Evolutionary conservation across 2,797 vertebrate genomes (phyloP), one percentile per base, ranked within the genome.

Genomic region (Mormyrops attenuatus): DNA sequence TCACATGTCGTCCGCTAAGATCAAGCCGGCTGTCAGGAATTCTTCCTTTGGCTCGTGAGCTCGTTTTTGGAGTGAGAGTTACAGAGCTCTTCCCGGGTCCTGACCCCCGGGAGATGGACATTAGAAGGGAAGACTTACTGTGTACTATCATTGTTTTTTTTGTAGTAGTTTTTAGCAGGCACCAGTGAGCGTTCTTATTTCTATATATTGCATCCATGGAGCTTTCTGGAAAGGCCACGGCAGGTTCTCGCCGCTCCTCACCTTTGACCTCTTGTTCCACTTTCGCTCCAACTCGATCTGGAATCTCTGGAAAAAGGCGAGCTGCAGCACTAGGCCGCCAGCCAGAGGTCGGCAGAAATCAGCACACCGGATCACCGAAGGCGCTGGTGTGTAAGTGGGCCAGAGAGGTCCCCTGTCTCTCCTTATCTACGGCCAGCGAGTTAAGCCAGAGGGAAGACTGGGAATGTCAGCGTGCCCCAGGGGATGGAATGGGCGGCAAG

Each of bases 291-390:
- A 30, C 38, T 50, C n/a, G 22, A 63, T 9, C 26, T 30, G 26
- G 63, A 30, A 69, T 92, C 92, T 93, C 92, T 94, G 90, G 44
- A 26, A 82, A 88, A 11, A 89, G 90, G 77, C 88, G 80, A 89
- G 92, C 92, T 92, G 80, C 91, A 90, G 90, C 73, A 87, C 92
- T 88, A 30, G 86, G 89, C 91, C 4, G 1, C 7, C 44, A 93
- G 92, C 85, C 49, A 89, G 90, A 90, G 85, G 91, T 90, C 89
- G 38, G 55, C 88, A 63, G 91, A 89, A 93, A 91, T 93, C 90
- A 90, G 90, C 90, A 57, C 86, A 20, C n/a, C 63, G 49, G 60
- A 77, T 77, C 85, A 80, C 88, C 85, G 63, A 53, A 87, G 90
- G 82, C 91, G 57, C 41, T 82, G 73, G 0, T 73, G 73, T 77